Evolutionary conservation across 1,140 invertebrate species (phyloP).

Genomic region (Leptestheria dahalacensis): DNA sequence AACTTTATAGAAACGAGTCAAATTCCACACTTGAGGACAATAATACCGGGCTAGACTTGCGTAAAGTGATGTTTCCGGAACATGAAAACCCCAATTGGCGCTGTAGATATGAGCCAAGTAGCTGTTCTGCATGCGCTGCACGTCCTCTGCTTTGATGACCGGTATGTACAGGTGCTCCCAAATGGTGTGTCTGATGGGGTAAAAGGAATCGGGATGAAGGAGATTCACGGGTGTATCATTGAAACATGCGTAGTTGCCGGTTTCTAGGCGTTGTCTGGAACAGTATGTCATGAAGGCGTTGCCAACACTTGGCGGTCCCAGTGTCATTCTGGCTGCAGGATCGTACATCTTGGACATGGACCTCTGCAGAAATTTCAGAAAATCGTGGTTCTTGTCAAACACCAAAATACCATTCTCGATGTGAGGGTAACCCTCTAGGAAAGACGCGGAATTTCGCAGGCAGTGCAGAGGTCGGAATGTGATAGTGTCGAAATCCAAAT

Average conservation of each 20-base stretch:
- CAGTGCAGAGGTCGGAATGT: not conserved
- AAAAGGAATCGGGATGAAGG: not conserved
- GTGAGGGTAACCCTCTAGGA: slow-evolving; percentile 23
- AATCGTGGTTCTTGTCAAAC: not conserved
- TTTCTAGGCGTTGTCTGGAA: not conserved
- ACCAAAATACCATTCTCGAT: not conserved
- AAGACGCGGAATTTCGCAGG: slow-evolving; percentile 23
- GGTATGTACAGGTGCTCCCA: too few relatives aligned
- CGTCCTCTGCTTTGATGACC: too few relatives aligned
- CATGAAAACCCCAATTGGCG: not conserved
- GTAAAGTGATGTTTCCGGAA: not conserved
- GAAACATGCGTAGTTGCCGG: not conserved
- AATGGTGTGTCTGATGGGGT: too few relatives aligned
- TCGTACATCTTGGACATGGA: not conserved
- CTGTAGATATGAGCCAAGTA: not conserved
- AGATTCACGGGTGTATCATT: not conserved
- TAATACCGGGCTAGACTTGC: not conserved
- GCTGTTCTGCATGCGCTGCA: too few relatives aligned
- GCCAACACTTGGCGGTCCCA: not conserved
- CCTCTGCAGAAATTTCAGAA: not conserved
- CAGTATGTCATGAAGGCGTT: not conserved
- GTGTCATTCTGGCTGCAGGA: not conserved
- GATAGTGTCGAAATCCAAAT: slow-evolving; percentile 32
- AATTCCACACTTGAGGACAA: not conserved
- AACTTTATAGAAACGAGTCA: too few relatives aligned